phyloP scores from a whole-genome alignment of 1,140 invertebrate species.

The Ceratoteleas bidentatus region DNA sequence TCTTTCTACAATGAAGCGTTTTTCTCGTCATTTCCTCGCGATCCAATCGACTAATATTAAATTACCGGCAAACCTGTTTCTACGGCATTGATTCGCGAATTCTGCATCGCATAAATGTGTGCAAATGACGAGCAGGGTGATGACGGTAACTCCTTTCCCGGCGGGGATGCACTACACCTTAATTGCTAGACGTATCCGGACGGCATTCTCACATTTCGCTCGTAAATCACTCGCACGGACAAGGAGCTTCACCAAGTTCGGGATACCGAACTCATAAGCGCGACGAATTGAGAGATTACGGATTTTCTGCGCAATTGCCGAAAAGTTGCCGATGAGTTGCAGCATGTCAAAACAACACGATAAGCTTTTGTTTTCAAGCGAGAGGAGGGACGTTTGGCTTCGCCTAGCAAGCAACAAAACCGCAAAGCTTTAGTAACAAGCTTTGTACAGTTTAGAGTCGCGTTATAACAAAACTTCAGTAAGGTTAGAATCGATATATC shows the following conservation, averaged over 20 bases:
- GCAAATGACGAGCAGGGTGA: constrained; percentile 30
- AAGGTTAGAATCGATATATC: too few species aligned
- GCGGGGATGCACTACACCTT: constrained; percentile 46
- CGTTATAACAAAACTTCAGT: too few species aligned
- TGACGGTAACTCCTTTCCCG: constrained; percentile 46
- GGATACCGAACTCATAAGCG: too few species aligned
- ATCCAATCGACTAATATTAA: constrained; percentile 20
- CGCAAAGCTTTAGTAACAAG: too few species aligned
- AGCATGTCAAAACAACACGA: too few species aligned
- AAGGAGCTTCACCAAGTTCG: not conserved
- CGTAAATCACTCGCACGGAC: constrained; percentile 43
- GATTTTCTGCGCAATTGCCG: too few species aligned
- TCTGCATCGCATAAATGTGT: constrained; percentile 34
- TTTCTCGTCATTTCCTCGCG: not conserved
- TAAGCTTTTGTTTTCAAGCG: too few species aligned
- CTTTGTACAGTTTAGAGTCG: too few species aligned
- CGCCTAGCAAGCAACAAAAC: too few species aligned
- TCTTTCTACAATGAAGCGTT: constrained; percentile 9
- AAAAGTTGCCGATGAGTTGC: too few species aligned
- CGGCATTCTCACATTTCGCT: constrained; percentile 34
- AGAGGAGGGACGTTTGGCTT: too few species aligned
- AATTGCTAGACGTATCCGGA: constrained; percentile 53
- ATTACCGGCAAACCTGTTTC: constrained; percentile 49
- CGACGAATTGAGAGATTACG: too few species aligned
- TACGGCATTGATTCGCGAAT: constrained; percentile 27